Evolutionary conservation across 2,888 invertebrate species (phyloP), one percentile per base, ranked within the genome.

Genomic region (Cephonodes hylas): DNA sequence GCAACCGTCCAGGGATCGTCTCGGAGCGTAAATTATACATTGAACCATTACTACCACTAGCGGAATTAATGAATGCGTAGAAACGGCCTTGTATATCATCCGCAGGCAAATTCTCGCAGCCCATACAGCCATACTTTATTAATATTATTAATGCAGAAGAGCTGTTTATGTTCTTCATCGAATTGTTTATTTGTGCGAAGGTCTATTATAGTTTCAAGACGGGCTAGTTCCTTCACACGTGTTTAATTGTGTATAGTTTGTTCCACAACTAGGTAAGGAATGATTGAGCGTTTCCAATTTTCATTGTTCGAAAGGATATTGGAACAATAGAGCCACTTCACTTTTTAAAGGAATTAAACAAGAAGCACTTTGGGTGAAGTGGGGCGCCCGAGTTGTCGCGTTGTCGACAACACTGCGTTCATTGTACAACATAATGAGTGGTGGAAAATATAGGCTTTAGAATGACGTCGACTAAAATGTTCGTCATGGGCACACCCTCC

Each of bases 1-100:
- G 85, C 84, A 69, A 45, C 59, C 48, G 48, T 78, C 84, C 85
- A 85, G 75, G 70, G 71, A 72, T 77, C 74, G 75, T 77, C 75
- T 75, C 70, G 65, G 66, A 64, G 69, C 70, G 76, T 81, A 74
- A 78, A 78, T 75, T 77, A 77, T 81, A 76, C 74, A 78, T 75
- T 72, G 76, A 76, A 71, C 75, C 73, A 74, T 73, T 73, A 71
- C 73, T 75, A 74, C 72, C 68, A 73, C 74, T 66, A 64, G 62
- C 68, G 61, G 71, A 73, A 75, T 38, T 42, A 58, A 38, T 23
- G 13, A 58, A 58, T 63, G 57, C 31, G 53, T 53, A 31, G 31
- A 53, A 53, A 53, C 53, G 18, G 31, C 53, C 53, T 53, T 53
- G 53, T 53, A 53, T 18, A 31, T 18, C 18, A 18, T 31, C 18